A percentile compares a stretch with the other conserved stretches of the same genome.
These are phyloP conservation scores for Aptenodytes patagonicus DNA, from an alignment of 2,113 vertebrate species.

Conservation along the genomic window DNA sequence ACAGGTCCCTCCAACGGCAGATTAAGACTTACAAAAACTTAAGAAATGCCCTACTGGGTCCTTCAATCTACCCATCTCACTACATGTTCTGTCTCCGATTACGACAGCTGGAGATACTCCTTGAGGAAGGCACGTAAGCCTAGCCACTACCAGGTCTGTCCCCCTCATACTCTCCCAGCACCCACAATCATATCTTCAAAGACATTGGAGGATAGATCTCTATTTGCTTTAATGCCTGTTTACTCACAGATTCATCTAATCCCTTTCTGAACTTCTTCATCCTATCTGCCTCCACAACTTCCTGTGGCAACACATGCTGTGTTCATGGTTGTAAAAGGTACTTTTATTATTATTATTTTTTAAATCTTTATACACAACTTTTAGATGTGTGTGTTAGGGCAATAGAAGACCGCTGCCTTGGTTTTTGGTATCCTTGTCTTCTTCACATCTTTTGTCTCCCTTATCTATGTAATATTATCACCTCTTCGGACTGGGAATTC, in stretches of 20 bases:
- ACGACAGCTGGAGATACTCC: background rate
- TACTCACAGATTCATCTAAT: background rate
- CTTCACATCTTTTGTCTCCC: background rate
- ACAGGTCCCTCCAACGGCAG: background rate
- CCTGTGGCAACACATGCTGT: background rate
- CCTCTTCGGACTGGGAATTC: background rate
- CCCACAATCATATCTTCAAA: background rate
- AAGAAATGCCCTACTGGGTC: background rate
- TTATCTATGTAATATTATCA: background rate
- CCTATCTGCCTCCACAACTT: background rate
- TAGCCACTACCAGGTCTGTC: background rate
- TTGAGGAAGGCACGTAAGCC: background rate
- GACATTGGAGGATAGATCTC: background rate
- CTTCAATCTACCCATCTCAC: background rate
- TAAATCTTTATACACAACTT: background rate
- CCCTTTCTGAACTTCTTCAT: background rate
- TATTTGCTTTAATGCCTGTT: background rate
- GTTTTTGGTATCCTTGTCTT: background rate
- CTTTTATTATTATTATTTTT: background rate
- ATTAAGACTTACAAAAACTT: background rate
- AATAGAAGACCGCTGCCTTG: background rate
- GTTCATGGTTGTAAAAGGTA: background rate
- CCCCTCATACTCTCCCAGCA: background rate
- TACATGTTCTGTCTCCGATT: background rate
- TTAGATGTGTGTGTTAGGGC: background rate